These are phyloP conservation scores for Trematomus loennbergii DNA, from an alignment of 2,113 vertebrate species.

Conservation along the genomic window DNA sequence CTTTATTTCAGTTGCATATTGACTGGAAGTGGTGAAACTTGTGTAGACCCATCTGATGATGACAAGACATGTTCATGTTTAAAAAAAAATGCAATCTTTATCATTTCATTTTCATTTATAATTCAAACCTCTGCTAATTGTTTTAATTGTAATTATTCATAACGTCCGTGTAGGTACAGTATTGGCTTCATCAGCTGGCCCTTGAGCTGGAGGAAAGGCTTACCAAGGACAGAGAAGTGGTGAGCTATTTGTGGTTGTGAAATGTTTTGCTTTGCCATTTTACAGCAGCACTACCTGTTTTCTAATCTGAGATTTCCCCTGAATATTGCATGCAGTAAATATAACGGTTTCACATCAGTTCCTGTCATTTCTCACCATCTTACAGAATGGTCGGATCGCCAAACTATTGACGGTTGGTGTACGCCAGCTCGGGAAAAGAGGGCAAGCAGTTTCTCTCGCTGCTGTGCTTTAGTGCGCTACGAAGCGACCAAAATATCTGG, in stretches of 20 bases:
- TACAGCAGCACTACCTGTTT: background rate
- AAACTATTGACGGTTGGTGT: conserved; percentile 89
- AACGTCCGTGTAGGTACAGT: conserved; percentile 86
- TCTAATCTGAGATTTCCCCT: background rate
- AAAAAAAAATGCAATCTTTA: background rate
- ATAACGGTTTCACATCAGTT: background rate
- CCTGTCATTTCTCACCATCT: background rate
- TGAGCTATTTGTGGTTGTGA: conserved; percentile 73
- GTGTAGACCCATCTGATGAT: background rate
- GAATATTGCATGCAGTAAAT: background rate
- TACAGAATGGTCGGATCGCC: conserved; percentile 92
- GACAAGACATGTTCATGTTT: background rate
- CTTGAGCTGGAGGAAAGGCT: conserved; percentile 94
- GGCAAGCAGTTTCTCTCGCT: conserved; percentile 86
- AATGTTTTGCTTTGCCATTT: background rate
- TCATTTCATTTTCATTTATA: background rate
- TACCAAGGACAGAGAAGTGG: conserved; percentile 90
- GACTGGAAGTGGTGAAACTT: background rate
- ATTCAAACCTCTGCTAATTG: background rate
- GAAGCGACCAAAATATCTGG: conserved; percentile 90
- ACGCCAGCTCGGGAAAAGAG: conserved; percentile 87
- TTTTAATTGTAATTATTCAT: background rate
- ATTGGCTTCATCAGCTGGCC: conserved; percentile 95
- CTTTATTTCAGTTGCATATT: background rate
- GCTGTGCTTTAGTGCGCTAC: conserved; percentile 89